Base-by-base conservation (phyloP, 2,888 invertebrate genomes). In the Ormyrus labotus region DNA sequence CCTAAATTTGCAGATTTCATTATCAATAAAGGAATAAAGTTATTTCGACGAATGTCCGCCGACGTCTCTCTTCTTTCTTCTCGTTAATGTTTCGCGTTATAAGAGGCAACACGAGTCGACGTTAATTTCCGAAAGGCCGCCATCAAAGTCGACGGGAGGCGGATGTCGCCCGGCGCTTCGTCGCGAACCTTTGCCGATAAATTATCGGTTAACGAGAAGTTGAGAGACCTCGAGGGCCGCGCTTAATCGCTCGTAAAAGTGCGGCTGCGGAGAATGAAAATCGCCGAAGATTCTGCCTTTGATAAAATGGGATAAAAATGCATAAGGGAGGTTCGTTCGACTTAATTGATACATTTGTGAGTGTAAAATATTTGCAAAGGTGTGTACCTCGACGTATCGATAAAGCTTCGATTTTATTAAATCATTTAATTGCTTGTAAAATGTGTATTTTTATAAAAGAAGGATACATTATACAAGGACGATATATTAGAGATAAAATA, bases 1-100 rank as follows among this genome's bases (percentile, higher is more conserved):
- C 19, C 53, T 69, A 69, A 69, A 69, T 63, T 76, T 69, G 57
- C 13, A 57, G 63, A 67, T 67, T 76, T 76, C 76, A 57, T 53
- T 69, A 34, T 34, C 60, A 76, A 69, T 76, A 76, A 69, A 69
- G 45, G 76, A 69, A 76, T 76, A 76, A 76, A 76, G 69, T 63
- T 69, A 69, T 76, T 76, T 63, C 34, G 13, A 55, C 48, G 69
- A 69, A 69, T 63, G 55, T 53, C 13, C 34, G 10, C 8, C n/a
- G 19, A 19, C 5, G 10, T 53, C n/a, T 61, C 55, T 68, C 51
- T 48, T 53, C 45, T 48, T 11, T 60, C 60, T 61, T 55, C 51
- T 63, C 68, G 61, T 76, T 76, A 76, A 63, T 13, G 55, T 69
- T 69, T 76, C 63, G 55, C 57, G 55, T 76, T 50, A 60, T 34